A percentile compares a stretch with the other conserved stretches of the same genome.
Conservation (phyloP, 2,113 vertebrate species). For the Scalopus aquaticus region DNA sequence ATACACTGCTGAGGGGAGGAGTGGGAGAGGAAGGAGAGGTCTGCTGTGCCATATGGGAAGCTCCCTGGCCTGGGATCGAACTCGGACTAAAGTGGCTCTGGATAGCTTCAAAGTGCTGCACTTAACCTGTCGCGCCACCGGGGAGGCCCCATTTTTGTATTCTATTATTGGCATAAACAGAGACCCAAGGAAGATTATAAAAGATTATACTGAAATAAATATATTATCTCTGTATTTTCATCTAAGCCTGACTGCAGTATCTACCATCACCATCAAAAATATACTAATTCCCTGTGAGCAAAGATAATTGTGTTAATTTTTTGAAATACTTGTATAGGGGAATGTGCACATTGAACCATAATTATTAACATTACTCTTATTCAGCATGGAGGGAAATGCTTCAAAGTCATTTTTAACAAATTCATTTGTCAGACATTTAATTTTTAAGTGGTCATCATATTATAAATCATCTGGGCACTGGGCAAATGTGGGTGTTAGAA, state of each 20-base stretch:
- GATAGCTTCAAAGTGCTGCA: too few species aligned
- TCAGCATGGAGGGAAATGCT: background rate
- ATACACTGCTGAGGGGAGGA: too few species aligned
- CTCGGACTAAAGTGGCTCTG: too few species aligned
- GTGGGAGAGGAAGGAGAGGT: too few species aligned
- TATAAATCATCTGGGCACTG: background rate
- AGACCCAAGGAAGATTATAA: background rate
- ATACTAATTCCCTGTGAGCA: background rate
- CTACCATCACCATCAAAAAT: background rate
- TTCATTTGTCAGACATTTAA: background rate
- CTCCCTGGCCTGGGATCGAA: too few species aligned
- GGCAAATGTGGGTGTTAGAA: background rate
- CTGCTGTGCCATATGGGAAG: too few species aligned
- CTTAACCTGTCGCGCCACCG: too few species aligned
- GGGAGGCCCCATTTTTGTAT: too few species aligned
- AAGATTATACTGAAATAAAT: background rate
- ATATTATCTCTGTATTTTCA: background rate
- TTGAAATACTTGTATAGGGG: background rate
- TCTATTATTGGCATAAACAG: background rate
- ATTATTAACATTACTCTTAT: background rate
- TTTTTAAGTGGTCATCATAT: background rate
- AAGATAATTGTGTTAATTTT: background rate
- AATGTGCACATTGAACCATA: background rate
- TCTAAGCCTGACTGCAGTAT: background rate
- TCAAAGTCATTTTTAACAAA: background rate